Base-by-base conservation (phyloP, 2,888 invertebrate species). In the Plagodis pulveraria region DNA sequence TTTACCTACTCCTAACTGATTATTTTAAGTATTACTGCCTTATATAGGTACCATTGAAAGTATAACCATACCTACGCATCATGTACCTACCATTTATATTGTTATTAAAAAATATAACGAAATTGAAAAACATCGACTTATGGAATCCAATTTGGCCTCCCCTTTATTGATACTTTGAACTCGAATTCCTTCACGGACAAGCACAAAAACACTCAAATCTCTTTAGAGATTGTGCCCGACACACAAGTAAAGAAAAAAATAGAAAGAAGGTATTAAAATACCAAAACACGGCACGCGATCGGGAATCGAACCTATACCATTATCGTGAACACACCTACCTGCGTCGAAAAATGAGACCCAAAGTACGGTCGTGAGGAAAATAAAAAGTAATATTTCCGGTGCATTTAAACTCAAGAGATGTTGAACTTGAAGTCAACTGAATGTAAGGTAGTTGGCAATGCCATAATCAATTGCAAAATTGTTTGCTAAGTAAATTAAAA, bases 231-330 rank as follows among this genome's bases (percentile, higher is more conserved):
- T 57, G 47, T n/a, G 47, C 11, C 55, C 51, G 36, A 48, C 47
- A 48, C 40, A 51, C 10, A 40, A 40, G 47, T 45, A 63, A 54
- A 35, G 52, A 67, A 64, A 76, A 73, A 78, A 76, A 71, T 57
- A 76, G 69, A 74, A 78, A 73, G 65, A 69, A 59, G 57, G 74
- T 67, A 81, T 80, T 78, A 83, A 83, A 80, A 84, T 81, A 79
- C 80, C 80, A 73, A 80, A 84, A 80, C 79, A 73, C 68, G 77
- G 87, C 90, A 89, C 90, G 88, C 86, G 89, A 87, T 85, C 82
- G 70, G 77, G 83, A 83, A 81, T 81, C 83, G 79, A 87, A 86
- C 86, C 84, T 78, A 83, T 62, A 73, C 81, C 81, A 89, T 89
- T 89, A 67, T 50, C 57, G 61, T 83, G 70, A 80, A 76, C 81